Percentiles rank a stretch among this genome's conserved stretches.
phyloP scores from a whole-genome alignment of 2,797 vertebrate species.

The Odontamblyopus lacepedii region DNA sequence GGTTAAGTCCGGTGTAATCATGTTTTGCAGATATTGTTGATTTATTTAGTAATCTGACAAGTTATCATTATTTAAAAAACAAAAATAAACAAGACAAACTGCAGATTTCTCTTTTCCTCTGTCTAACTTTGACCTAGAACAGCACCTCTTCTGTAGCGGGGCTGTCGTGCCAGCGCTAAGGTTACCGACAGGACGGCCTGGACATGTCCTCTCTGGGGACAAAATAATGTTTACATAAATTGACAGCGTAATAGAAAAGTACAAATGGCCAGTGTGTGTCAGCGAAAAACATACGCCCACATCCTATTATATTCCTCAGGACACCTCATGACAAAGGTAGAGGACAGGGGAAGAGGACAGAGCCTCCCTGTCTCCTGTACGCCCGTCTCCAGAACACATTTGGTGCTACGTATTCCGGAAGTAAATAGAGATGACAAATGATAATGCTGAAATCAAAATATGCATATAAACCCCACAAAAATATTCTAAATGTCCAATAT shows the following conservation, averaged over 20 bases:
- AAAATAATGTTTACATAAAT: constrained; percentile 13
- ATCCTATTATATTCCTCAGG: constrained; percentile 5
- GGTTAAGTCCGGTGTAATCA: too few relatives aligned
- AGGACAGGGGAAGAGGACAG: constrained; percentile 2
- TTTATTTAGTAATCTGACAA: too few relatives aligned
- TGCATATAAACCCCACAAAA: too few relatives aligned
- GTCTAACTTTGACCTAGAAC: neutral
- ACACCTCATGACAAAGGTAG: neutral
- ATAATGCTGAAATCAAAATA: too few relatives aligned
- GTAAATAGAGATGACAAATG: too few relatives aligned
- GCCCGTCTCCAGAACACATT: too few relatives aligned
- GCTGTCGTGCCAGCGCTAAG: neutral
- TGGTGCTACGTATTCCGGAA: too few relatives aligned
- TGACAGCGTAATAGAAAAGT: constrained; percentile 6
- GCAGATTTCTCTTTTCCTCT: too few relatives aligned
- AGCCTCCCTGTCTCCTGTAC: neutral
- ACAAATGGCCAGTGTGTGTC: constrained; percentile 11
- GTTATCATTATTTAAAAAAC: too few relatives aligned
- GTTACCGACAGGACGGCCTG: constrained; percentile 4
- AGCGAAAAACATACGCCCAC: neutral
- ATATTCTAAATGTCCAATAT: too few relatives aligned
- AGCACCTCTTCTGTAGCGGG: neutral
- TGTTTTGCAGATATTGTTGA: too few relatives aligned
- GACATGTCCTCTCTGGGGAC: neutral
- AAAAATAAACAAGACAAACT: too few relatives aligned